phyloP scores from a whole-genome alignment of 2,888 invertebrate species.

The Coelogynopora nodosa region DNA sequence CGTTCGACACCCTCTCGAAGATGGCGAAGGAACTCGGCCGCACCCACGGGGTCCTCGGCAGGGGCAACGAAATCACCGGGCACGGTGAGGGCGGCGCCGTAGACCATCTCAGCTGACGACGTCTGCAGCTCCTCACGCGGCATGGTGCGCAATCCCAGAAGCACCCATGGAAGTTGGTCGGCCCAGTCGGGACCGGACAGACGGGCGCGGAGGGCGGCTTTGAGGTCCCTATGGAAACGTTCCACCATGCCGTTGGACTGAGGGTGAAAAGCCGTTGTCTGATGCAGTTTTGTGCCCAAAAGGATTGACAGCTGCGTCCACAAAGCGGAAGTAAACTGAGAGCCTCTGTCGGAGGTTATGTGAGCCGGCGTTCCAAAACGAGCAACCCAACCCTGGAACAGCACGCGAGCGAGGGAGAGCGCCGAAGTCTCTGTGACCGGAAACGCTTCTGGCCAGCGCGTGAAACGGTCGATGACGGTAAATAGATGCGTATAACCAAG shows the following conservation, averaged over 20 bases:
- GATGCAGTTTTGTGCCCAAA: neutral
- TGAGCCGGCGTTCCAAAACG: slow-evolving; percentile 53
- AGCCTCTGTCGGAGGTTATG: slow-evolving; percentile 55
- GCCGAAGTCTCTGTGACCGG: slow-evolving; percentile 30
- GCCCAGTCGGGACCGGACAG: slow-evolving; percentile 49
- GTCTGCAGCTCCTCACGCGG: neutral
- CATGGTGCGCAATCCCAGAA: slow-evolving; percentile 53
- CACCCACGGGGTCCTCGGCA: neutral
- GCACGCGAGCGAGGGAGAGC: slow-evolving; percentile 55
- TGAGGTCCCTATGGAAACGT: slow-evolving; percentile 59
- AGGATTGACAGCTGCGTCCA: neutral
- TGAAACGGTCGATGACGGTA: slow-evolving; percentile 52
- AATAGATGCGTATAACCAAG: slow-evolving; percentile 49
- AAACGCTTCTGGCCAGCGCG: slow-evolving; percentile 46
- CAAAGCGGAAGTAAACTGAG: slow-evolving; percentile 51
- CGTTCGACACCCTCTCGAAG: neutral
- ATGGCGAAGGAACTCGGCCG: neutral
- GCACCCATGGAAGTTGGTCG: slow-evolving; percentile 52
- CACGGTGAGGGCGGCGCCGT: slow-evolving; percentile 3
- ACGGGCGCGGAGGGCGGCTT: slow-evolving; percentile 54
- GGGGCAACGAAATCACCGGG: neutral
- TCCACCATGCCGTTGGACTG: slow-evolving; percentile 60
- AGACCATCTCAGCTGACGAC: slow-evolving; percentile 23
- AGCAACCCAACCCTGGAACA: slow-evolving; percentile 59
- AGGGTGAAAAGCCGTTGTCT: slow-evolving; percentile 26